Base-by-base conservation (phyloP, 92 coral and sea anemone species). In the Galaxea fascicularis region DNA sequence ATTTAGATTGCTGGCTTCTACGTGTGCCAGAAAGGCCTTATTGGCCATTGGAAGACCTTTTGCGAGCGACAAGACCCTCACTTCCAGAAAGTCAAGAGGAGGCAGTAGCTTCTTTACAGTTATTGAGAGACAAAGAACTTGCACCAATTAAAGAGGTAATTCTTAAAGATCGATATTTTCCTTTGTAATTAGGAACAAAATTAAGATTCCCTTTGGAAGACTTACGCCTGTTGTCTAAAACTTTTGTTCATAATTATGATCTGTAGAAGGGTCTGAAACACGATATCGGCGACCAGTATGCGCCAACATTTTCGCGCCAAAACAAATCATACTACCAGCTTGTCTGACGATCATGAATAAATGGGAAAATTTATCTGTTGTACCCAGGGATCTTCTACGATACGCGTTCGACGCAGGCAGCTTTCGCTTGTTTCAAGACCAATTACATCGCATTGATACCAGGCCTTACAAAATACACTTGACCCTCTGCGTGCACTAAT, bases 101-200 rank as follows among this genome's bases (percentile, higher is more conserved):
- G 13, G 62, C 29, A 21, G 79, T 74, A 18, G 49, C 62, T 46
- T 44, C 59, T 41, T 45, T 74, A 24, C 58, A 74, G 49, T 44
- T 24, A 39, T 47, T 77, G 45, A 56, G 83, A 45, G 83, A 77
- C 44, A 77, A 59, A 28, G 83, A 77, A 63, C 9, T 59, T 16
- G 83, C 83, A 57, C 83, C 78, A 77, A 31, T 59, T 21, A 22
- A 25, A 56, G 83, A 77, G 75, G 83, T 77, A 74, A 20, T 62
- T 62, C 22, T 62, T 62, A 62, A 62, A 62, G 9, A 62, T 8
- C 67, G 29, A 25, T 62, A 62, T 62, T 62, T 62, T 62, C 29
- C 67, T 20, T 62, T 62, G 67, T 62, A 62, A 62, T 62, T 8
- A 62, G 67, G 67, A 62, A 62, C 67, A 9, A 62, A 62, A 62